A percentile compares a stretch with the other conserved stretches of the same genome.
Evolutionary conservation across 1,140 invertebrate species (phyloP).

Genomic region (Bombus breviceps): DNA sequence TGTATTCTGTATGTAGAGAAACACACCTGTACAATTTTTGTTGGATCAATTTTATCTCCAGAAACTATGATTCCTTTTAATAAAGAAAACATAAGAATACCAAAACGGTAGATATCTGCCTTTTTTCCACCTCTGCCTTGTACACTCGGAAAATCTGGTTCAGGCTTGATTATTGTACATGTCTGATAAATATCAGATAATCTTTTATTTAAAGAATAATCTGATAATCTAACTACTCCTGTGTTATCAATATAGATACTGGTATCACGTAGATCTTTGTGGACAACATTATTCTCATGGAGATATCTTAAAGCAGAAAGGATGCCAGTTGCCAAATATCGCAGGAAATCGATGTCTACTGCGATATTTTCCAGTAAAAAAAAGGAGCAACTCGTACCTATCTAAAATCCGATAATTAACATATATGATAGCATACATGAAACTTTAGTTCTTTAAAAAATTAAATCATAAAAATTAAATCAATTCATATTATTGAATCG

Average conservation of each 20-base stretch:
- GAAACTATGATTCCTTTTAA: slow-evolving; percentile 81
- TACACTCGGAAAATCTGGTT: slow-evolving; percentile 81
- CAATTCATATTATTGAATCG: too few species aligned
- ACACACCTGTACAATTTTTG: slow-evolving; percentile 73
- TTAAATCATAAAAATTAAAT: not conserved
- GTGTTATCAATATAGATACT: slow-evolving; percentile 86
- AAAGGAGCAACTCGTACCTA: slow-evolving; percentile 81
- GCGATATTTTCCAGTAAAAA: slow-evolving; percentile 83
- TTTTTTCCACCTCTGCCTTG: slow-evolving; percentile 87
- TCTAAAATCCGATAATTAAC: slow-evolving; percentile 68
- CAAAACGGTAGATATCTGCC: slow-evolving; percentile 88
- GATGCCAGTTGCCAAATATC: slow-evolving; percentile 86
- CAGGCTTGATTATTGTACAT: slow-evolving; percentile 70
- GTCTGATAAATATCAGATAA: slow-evolving; percentile 82
- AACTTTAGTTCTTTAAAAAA: slow-evolving; percentile 3
- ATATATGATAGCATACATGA: not conserved
- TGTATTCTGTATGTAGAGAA: not conserved
- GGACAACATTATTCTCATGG: slow-evolving; percentile 90
- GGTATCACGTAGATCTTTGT: slow-evolving; percentile 88
- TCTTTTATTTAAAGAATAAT: slow-evolving; percentile 89
- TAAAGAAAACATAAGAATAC: slow-evolving; percentile 84
- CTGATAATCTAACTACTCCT: slow-evolving; percentile 85
- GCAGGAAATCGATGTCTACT: slow-evolving; percentile 85
- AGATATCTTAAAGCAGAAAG: slow-evolving; percentile 88
- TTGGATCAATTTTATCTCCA: slow-evolving; percentile 83